Evolutionary conservation across 2,113 vertebrate species (phyloP).

Genomic region (Chelonoidis abingdonii): DNA sequence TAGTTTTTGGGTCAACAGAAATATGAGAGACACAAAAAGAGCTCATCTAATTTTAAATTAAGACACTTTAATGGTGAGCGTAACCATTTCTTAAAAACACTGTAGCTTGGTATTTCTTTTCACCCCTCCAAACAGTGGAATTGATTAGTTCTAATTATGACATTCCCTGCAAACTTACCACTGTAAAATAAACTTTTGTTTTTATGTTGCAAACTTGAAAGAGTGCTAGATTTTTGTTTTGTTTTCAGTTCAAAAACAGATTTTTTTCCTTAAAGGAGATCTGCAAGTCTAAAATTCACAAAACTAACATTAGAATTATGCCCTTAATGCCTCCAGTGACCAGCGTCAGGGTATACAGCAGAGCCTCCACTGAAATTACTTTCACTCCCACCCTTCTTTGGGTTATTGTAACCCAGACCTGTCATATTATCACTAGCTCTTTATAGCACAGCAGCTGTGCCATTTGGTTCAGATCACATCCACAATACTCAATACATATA

Average conservation of each 20-base stretch:
- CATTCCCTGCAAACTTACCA: neutral
- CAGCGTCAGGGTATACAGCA: neutral
- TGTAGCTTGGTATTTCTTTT: neutral
- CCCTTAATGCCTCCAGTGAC: neutral
- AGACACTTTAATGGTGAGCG: neutral
- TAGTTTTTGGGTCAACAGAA: neutral
- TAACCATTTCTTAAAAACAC: neutral
- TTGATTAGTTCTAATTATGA: neutral
- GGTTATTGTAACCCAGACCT: neutral
- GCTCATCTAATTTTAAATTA: neutral
- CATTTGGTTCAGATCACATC: too few relatives aligned
- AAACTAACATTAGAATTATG: neutral
- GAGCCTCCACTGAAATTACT: neutral
- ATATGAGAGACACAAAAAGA: neutral
- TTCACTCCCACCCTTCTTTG: neutral
- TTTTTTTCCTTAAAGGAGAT: neutral
- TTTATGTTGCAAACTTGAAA: neutral
- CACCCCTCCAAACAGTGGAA: neutral
- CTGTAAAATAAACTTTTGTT: neutral
- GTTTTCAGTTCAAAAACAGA: neutral
- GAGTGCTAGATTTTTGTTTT: neutral
- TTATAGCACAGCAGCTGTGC: neutral
- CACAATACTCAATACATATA: neutral
- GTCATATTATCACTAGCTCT: neutral
- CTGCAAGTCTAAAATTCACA: neutral